Conservation (phyloP, 2,113 vertebrate species). For the Picathartes gymnocephalus region DNA sequence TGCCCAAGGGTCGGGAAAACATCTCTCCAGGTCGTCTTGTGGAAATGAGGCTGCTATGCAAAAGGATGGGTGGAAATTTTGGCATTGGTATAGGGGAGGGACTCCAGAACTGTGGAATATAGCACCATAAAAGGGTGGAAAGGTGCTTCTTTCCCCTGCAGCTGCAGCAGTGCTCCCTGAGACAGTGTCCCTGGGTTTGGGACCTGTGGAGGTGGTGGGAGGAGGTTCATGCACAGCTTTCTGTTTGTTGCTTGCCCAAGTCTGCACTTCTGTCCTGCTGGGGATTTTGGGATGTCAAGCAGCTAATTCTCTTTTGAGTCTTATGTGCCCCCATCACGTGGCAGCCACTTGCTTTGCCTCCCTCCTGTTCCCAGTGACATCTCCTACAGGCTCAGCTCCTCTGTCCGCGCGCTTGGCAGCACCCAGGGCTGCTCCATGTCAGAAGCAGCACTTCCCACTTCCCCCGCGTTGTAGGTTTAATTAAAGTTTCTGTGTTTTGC, state of each 20-base stretch:
- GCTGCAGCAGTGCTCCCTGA: background rate
- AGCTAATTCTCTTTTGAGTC: background rate
- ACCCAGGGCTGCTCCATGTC: background rate
- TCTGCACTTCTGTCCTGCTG: background rate
- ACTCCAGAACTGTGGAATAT: background rate
- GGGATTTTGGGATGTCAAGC: background rate
- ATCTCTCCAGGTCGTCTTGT: background rate
- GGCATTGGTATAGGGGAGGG: background rate
- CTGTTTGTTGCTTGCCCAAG: background rate
- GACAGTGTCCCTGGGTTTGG: background rate
- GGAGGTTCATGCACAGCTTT: background rate
- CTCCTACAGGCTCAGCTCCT: background rate
- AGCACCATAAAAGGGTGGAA: background rate
- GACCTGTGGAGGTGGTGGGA: background rate
- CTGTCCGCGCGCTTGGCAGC: background rate
- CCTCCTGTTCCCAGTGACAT: background rate
- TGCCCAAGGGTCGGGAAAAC: accelerated
- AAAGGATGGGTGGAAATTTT: background rate
- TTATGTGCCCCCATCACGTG: accelerated
- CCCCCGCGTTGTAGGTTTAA: background rate
- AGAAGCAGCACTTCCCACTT: background rate
- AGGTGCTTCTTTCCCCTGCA: background rate
- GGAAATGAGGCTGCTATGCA: background rate
- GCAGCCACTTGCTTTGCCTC: background rate
- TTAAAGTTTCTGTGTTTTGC: conserved; percentile 48